Base-by-base conservation (phyloP, 2,113 vertebrate genomes). In the Cebus imitator region DNA sequence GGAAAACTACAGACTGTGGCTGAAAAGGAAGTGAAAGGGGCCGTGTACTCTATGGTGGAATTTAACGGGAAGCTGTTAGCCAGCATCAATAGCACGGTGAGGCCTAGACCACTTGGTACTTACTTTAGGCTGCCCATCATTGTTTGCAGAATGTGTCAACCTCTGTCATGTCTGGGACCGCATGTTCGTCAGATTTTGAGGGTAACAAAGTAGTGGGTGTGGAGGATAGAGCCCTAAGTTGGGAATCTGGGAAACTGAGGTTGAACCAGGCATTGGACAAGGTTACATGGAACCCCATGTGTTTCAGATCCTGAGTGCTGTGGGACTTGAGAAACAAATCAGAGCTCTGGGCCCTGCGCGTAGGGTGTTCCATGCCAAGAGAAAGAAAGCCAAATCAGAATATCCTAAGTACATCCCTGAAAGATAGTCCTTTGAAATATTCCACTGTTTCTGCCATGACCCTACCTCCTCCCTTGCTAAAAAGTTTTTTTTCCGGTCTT, bases 41-140 rank as follows among this genome's bases (percentile, higher is more conserved):
- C 99, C 0, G 99, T 99, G 80, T 99, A 99, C 97, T 99, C 99
- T 8, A 99, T 99, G 99, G 99, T 99, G 98, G 99, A 99, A 92
- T 99, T 99, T 97, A 99, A 99, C 0, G 99, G 99, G 78, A 99
- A 99, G 98, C 99, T 99, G 25, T 98, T 99, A 95, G 99, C 99
- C 98, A 99, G 99, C 99, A 99, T 99, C 98, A 99, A 99, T 94
- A 99, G 99, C 99, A 99, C 99, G 97, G 99, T 99, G 98, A 98
- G 98, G 45, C 66, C 64, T 16, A 0, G 0, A 25, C 37, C 30
- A 2, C 32, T n/a, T 43, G 61, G 43, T 37, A 0, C 55, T 25
- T 8, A 40, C 48, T 45, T 79, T 4, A 30, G 8, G 66, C 58
- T 35, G 45, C n/a, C 18, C 10, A 12, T 21, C 40, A 7, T 10